phyloP scores from a whole-genome alignment of 2,797 vertebrate genomes.

The Hylomyscus alleni region DNA sequence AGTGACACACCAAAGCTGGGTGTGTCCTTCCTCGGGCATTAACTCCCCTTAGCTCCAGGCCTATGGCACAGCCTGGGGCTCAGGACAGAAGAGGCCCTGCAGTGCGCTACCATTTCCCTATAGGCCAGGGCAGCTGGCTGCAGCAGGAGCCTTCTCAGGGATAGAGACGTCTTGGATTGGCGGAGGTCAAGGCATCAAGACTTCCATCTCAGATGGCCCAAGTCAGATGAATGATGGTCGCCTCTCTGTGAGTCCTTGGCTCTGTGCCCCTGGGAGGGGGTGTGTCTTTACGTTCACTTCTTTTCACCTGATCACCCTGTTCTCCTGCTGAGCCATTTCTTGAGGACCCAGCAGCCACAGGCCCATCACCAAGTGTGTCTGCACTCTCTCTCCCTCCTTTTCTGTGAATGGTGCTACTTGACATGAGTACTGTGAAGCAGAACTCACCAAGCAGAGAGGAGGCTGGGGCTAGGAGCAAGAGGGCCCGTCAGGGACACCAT shows the following conservation, averaged over 20 bases:
- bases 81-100: not conserved
- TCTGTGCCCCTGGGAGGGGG: not conserved
- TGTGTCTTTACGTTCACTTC: not conserved
- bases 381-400: not conserved
- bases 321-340: not conserved
- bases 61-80: not conserved
- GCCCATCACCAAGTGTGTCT: not conserved
- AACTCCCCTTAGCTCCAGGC: too few relatives aligned
- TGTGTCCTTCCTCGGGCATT: not conserved
- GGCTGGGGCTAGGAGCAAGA: not conserved
- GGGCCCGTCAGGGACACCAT: not conserved
- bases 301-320: not conserved
- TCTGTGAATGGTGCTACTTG: not conserved
- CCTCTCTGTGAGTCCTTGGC: not conserved
- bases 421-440: constrained; percentile 32
- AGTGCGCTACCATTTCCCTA: not conserved
- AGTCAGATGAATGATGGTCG: not conserved
- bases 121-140: not conserved
- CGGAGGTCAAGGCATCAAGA: not conserved
- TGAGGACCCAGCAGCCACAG: not conserved
- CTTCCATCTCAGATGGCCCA: not conserved
- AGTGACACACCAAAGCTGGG: not conserved
- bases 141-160: not conserved
- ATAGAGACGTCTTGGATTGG: not conserved
- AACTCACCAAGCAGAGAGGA: constrained; percentile 26